These are phyloP conservation scores for Tetropium fuscum DNA, from an alignment of 2,888 invertebrate genomes.

Conservation along the genomic window DNA sequence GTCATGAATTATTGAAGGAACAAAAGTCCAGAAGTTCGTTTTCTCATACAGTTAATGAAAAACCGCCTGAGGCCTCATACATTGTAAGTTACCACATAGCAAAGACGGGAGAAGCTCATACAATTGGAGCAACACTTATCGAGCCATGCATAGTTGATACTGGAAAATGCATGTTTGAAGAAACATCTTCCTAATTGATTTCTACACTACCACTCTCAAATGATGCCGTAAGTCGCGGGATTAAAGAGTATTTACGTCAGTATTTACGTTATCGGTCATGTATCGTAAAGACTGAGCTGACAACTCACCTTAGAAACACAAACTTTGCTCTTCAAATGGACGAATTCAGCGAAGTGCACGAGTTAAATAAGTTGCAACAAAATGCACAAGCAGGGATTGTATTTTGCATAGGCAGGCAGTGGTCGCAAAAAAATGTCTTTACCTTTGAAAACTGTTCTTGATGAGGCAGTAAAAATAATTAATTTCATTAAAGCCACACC, in stretches of 20 bases:
- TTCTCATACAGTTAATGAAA: too few species aligned
- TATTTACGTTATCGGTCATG: neutral
- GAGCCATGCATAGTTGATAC: conserved; percentile 26
- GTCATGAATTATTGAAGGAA: too few species aligned
- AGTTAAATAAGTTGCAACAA: conserved; percentile 46
- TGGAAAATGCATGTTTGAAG: conserved; percentile 31
- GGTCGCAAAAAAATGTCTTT: conserved; percentile 37
- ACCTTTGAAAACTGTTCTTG: conserved; percentile 36
- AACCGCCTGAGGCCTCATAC: too few species aligned
- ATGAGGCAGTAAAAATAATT: conserved; percentile 33
- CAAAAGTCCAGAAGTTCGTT: too few species aligned
- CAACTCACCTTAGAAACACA: conserved; percentile 11
- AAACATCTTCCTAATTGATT: conserved; percentile 26
- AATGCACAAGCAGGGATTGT: conserved; percentile 40
- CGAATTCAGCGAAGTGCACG: conserved; percentile 45
- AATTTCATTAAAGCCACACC: conserved; percentile 35
- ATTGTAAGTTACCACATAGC: too few species aligned
- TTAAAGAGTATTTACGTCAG: too few species aligned
- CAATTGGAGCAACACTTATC: conserved; percentile 27
- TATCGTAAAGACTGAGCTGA: conserved; percentile 8
- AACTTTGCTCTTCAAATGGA: conserved; percentile 52
- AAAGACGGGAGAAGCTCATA: conserved; percentile 12
- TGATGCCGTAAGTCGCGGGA: conserved; percentile 8
- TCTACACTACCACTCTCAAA: conserved; percentile 12
- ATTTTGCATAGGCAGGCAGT: conserved; percentile 36